Base-by-base conservation (phyloP, 2,888 invertebrate species). In the Helleia helle region DNA sequence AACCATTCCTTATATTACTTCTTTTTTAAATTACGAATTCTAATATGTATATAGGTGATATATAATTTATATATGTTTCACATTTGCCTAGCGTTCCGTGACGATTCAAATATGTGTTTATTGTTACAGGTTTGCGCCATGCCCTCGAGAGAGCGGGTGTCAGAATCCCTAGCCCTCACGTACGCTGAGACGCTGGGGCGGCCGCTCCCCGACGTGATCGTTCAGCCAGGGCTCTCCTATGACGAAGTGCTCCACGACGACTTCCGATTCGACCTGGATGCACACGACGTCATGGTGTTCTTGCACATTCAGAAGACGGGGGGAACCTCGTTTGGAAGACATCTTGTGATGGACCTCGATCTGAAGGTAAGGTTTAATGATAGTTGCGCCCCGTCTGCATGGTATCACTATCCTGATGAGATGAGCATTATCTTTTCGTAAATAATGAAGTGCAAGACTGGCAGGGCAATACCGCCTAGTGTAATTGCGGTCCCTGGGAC, bases 281-380 rank as follows among this genome's bases (percentile, higher is more conserved):
- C 93, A 7, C 93, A 95, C 63, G 99, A 99, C 85, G 99, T 99
- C 42, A 93, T 99, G 88, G 98, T 99, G 40, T 99, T 88, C 86
- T 63, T 99, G 54, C 99, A 99, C 74, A 98, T 99, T 73, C 99
- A 99, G 80, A 99, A 99, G 86, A 99, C 99, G 39, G 99, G 99
- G 41, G 99, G 99, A 17, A 99, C 99, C 27, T 92, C 96, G 4
- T 99, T 99, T 71, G 99, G 99, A 40, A 92, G 94, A 67, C 97
- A 98, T 83, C 88, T 99, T 56, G 98, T 99, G 43, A 93, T 94
- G 81, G 96, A 99, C 86, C 87, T 99, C 63, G 96, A 97, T 77
- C 84, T 89, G 41, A 89, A 89, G 87, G 89, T 88, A 51, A 53
- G 68, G n/a, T n/a, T n/a, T n/a, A n/a, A n/a, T n/a, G n/a, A n/a